Conservation (phyloP, 2,113 vertebrate genomes). For the Leucopternis melanops region DNA sequence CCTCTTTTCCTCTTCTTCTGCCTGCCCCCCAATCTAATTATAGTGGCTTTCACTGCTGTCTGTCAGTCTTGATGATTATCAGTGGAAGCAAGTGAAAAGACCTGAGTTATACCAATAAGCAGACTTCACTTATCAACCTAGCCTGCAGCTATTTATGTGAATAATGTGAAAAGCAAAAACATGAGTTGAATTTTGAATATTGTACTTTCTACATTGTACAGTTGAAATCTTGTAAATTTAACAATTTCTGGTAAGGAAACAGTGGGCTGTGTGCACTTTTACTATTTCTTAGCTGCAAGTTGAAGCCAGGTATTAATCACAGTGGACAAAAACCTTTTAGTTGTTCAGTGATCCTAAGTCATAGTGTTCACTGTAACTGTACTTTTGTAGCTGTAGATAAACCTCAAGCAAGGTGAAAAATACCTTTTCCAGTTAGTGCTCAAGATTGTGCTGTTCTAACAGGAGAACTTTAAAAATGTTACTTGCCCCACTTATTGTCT, state of each 20-base stretch:
- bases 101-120: background rate
- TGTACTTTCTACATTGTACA: background rate
- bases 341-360: background rate
- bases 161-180: background rate
- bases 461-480: background rate
- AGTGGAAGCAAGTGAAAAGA: background rate
- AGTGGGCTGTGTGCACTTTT: background rate
- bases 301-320: background rate
- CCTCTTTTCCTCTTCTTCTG: background rate
- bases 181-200: background rate
- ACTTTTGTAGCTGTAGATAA: background rate
- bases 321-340: background rate
- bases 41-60: background rate
- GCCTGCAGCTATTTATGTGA: background rate
- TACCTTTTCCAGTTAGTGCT: background rate
- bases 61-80: background rate
- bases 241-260: background rate
- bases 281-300: background rate
- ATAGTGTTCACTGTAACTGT: background rate
- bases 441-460: background rate
- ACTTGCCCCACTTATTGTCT: background rate
- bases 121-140: background rate
- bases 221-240: background rate
- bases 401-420: background rate
- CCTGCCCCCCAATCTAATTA: background rate